Percentiles rank a stretch among this genome's conserved stretches.
phyloP scores from a whole-genome alignment of 2,113 vertebrate species.

The Oenanthe melanoleuca region DNA sequence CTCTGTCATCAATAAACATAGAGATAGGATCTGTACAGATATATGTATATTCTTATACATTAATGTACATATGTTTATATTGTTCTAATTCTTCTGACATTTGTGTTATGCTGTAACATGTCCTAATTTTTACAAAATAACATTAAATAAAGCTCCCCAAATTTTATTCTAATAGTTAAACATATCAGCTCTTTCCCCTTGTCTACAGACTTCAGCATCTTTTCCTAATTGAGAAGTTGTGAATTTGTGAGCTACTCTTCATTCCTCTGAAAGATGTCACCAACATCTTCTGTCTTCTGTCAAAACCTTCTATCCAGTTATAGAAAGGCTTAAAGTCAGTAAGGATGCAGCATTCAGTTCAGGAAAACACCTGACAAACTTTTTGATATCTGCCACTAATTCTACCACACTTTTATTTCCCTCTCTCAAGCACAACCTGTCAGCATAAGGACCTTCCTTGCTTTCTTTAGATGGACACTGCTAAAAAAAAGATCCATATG shows the following conservation, averaged over 20 bases:
- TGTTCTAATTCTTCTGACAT: not conserved
- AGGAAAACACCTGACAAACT: not conserved
- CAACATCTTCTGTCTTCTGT: not conserved
- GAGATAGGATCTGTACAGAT: not conserved
- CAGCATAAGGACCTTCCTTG: not conserved
- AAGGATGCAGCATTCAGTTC: not conserved
- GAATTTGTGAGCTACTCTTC: not conserved
- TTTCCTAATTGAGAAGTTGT: not conserved
- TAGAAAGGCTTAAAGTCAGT: not conserved
- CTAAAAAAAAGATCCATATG: fast-evolving
- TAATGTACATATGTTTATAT: not conserved
- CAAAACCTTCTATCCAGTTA: not conserved
- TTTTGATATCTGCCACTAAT: not conserved
- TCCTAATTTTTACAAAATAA: not conserved
- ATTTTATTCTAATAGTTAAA: not conserved
- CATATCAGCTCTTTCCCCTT: not conserved
- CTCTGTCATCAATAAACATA: not conserved
- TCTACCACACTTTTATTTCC: not conserved
- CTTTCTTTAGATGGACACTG: not conserved
- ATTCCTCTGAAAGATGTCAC: not conserved
- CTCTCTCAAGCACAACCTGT: not conserved
- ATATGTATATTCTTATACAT: not conserved
- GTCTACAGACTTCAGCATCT: not conserved
- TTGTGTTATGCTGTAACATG: not conserved
- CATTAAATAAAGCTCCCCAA: not conserved